Base-by-base conservation (phyloP, 2,113 vertebrate species). In the Dipodomys stephensi region DNA sequence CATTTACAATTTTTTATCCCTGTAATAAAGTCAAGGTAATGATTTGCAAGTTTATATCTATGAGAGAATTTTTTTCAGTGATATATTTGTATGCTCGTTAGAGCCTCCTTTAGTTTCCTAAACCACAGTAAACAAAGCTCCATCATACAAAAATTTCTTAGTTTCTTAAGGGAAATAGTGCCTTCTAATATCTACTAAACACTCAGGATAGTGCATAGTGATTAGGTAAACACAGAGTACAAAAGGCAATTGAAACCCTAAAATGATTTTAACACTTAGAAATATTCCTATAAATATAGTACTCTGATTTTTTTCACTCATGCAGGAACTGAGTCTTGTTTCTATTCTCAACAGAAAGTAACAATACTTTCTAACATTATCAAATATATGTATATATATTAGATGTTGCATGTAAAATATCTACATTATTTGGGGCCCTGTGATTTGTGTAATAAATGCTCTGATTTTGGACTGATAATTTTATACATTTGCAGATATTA, bases 341-440 rank as follows among this genome's bases (percentile, higher is more conserved):
- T 88, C 91, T 88, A 83, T 60, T 88, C 18, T 83, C 18, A 85
- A 15, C 30, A 68, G 53, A 10, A 78, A 46, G 77, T 68, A 92
- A 69, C 49, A 12, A 49, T 12, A 44, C 76, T 73, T 84, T 80
- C 25, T 69, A n/a, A 27, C 12, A 76, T 18, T 93, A 13, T 84
- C 49, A 81, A 65, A 65, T 13, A 64, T 28, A 74, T 76, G 74
- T 71, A 65, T 13, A 64, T 28, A 74, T 76, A 74, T 85, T 12
- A 68, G 35, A 39, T 35, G 13, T 2, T 35, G 20, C 4, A 20
- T 12, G 64, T 79, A 80, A 23, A 39, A 49, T 89, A 86, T 64
- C 60, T 57, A 6, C 81, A 1, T 53, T 85, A 44, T 30, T 12
- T 53, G 11, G 7, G 16, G 4, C 46, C 30, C 53, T 32, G 32